A percentile compares a stretch with the other conserved stretches of the same genome.
Conservation (phyloP, 2,113 vertebrate species). For the Struthio camelus region DNA sequence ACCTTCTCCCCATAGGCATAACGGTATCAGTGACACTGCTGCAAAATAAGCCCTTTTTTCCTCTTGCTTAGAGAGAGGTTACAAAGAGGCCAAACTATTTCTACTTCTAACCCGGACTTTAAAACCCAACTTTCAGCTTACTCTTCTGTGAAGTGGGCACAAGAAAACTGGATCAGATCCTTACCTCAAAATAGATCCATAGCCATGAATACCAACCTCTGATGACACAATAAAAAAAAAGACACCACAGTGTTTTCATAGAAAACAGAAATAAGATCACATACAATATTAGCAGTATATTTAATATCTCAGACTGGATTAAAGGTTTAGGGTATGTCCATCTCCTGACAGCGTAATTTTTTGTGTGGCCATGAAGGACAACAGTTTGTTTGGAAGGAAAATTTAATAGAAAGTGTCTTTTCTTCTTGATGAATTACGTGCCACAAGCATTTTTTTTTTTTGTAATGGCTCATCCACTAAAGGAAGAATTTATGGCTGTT, state of each 20-base stretch:
- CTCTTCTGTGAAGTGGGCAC: neutral
- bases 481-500: slow-evolving; percentile 59
- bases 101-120: neutral
- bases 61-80: neutral
- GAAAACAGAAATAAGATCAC: neutral
- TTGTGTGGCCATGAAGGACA: neutral
- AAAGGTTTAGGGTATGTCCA: neutral
- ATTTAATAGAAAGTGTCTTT: slow-evolving; percentile 24
- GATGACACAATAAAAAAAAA: neutral
- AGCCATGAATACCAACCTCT: neutral
- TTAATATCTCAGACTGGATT: neutral
- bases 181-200: neutral
- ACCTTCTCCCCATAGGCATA: neutral
- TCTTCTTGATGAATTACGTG: slow-evolving; percentile 12
- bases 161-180: neutral
- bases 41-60: neutral
- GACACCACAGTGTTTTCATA: neutral
- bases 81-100: neutral
- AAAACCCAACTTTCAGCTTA: neutral
- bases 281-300: neutral
- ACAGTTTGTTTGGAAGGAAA: slow-evolving; percentile 39
- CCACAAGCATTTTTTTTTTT: slow-evolving; percentile 39
- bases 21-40: accelerated
- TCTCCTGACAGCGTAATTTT: neutral
- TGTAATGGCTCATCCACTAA: slow-evolving; percentile 45